These are phyloP conservation scores for Anas georgica DNA, from an alignment of 2,797 vertebrate species.

Conservation along the genomic window DNA sequence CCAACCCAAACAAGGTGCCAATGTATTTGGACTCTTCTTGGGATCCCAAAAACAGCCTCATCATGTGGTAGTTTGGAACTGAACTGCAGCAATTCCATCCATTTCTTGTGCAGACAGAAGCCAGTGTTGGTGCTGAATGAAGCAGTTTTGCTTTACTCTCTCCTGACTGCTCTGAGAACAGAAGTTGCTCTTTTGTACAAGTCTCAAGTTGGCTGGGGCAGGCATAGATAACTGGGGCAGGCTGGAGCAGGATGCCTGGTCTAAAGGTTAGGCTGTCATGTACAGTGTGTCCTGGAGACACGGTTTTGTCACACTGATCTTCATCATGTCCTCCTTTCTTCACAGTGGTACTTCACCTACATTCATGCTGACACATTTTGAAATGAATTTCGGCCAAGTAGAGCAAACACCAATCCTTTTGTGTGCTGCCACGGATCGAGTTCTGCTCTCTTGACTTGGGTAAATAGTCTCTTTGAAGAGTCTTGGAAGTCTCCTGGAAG, in stretches of 20 bases:
- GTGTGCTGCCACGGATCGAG: background rate
- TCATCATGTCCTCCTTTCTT: background rate
- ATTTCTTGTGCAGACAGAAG: background rate
- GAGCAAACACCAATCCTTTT: background rate
- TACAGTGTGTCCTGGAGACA: accelerated
- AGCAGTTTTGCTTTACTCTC: background rate
- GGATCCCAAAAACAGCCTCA: background rate
- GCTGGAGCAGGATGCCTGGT: too few relatives aligned
- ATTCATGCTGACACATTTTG: background rate
- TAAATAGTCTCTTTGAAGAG: background rate
- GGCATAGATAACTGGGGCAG: background rate
- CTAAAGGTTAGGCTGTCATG: background rate
- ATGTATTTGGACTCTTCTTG: background rate
- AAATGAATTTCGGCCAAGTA: background rate
- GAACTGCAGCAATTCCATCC: background rate
- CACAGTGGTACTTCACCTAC: background rate
- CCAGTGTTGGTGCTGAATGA: background rate
- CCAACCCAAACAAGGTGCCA: background rate
- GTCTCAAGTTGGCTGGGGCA: background rate
- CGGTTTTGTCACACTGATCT: background rate
- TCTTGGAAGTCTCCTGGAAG: too few relatives aligned
- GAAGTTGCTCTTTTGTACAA: background rate
- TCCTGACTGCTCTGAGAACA: background rate
- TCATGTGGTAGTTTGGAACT: background rate
- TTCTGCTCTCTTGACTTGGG: background rate